Base-by-base conservation (phyloP, 2,113 vertebrate genomes). In the Oceanites oceanicus region DNA sequence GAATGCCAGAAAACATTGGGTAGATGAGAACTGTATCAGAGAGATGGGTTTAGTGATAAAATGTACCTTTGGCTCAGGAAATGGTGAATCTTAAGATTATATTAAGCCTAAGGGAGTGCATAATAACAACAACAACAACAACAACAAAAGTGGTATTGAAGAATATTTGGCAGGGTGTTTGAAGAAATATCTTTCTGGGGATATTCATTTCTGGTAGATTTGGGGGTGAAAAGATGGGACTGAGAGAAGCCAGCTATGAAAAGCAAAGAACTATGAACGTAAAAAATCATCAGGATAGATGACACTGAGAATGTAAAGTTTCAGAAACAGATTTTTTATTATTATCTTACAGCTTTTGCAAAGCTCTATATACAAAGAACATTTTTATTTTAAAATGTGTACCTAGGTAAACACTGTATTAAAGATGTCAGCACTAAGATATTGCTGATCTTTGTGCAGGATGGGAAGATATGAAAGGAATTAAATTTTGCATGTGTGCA, bases 1-100 rank as follows among this genome's bases (percentile, higher is more conserved):
- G 65, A 93, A 91, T 47, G 38, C 10, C 53, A 88, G 34, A 74
- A 52, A 58, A 0, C 4, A 3, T 26, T 87, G 11, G 8, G 25
- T 84, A 90, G n/a, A 5, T 55, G n/a, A 87, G 23, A 90, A 56
- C 21, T 80, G 26, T 21, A 22, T 88, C 47, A 80, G 71, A 95
- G 73, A 86, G 34, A 87, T 79, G 17, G 55, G 19, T 95, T 95
- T 90, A 86, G 32, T 96, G 88, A 78, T 18, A 90, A 91, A 97
- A 81, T 29, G 62, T 62, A 63, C 40, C 40, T 45, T 92, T 65
- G 70, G 19, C 58, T 84, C 49, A 82, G n/a, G 45, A 95, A 83
- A 80, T 70, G 25, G 62, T 62, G 72, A 93, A 77, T 87, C 36
- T 53, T 56, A 52, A 65, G 34, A 63, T 90, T 92, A 73, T 26